These are phyloP conservation scores for Carduelis carduelis DNA, from an alignment of 2,797 vertebrate genomes.

Conservation along the genomic window DNA sequence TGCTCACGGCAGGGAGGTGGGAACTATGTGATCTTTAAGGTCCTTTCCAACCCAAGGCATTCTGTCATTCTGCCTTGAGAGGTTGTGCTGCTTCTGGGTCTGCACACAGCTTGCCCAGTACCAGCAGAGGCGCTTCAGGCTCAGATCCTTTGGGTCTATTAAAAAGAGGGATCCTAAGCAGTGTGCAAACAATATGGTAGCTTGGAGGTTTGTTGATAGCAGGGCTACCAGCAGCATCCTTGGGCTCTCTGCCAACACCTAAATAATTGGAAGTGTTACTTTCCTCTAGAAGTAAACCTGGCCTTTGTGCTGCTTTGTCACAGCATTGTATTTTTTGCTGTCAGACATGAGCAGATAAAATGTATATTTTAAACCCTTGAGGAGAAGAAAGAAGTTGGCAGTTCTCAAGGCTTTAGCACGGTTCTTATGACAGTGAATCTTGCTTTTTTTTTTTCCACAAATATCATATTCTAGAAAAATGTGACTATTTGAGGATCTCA, in stretches of 20 bases:
- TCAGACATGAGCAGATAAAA: constrained; percentile 4
- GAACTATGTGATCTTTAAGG: accelerated
- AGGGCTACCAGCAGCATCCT: background rate
- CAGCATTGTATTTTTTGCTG: background rate
- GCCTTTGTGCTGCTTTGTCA: constrained; percentile 21
- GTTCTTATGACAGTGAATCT: background rate
- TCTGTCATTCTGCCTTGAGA: background rate
- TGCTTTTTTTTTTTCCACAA: background rate
- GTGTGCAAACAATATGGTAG: background rate
- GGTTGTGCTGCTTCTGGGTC: background rate
- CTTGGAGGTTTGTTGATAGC: background rate
- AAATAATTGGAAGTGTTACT: background rate
- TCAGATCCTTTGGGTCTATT: background rate
- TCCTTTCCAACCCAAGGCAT: background rate
- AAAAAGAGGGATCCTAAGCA: background rate
- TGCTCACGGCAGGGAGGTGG: background rate
- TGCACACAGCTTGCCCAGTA: background rate
- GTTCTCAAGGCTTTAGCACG: background rate
- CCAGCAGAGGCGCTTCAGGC: background rate
- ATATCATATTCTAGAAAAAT: background rate
- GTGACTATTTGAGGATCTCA: background rate
- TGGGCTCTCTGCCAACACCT: background rate
- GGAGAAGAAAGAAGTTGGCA: background rate
- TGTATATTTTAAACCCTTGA: background rate
- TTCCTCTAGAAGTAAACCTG: constrained; percentile 19